Base-by-base conservation (phyloP, 2,888 invertebrate genomes). In the Lycia hirtaria region DNA sequence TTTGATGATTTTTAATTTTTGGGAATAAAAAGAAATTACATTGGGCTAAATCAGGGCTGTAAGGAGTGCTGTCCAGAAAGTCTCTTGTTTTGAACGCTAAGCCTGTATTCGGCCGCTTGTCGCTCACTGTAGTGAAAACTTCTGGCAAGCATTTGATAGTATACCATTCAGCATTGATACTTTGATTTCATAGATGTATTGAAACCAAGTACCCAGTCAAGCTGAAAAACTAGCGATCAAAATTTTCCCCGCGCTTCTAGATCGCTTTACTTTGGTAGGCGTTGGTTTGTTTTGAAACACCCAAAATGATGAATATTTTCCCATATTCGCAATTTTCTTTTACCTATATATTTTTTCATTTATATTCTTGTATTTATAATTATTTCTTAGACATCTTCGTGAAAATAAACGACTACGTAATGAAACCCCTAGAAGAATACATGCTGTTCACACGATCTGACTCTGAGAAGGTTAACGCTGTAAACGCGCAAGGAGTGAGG, bases 381-480 rank as follows among this genome's bases (percentile, higher is more conserved):
- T n/a, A n/a, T 58, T 12, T 62, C 57, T 2, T 83, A 97, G 97
- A 98, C 83, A 96, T 98, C 41, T 95, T 96, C 65, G 95, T 98
- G 59, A 95, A 96, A 86, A 95, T 98, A 58, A 97, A 97, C 78
- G 95, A 95, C 24, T 93, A 95, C 66, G 91, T 93, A 54, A 97
- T 98, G 96, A 97, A 97, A 74, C 97, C 98, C 0, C 83, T 98
- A 43, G 97, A 97, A 83, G 97, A 97, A 75, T 97, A 97, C 83
- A 97, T 97, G 97, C 86, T 97, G n/a, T 97, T 97, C 80, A 97
- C 96, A 3, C 96, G 96, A 71, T 95, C 95, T 10, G 96, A 96
- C 51, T 95, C 96, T 17, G 96, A 97, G 78, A 96, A 96, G 67
- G 96, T 97, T 17, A 95, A 96, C 56, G 97, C 96, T n/a, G 96